Percentiles rank a stretch among this genome's conserved stretches.
phyloP scores from a whole-genome alignment of 1,140 invertebrate species.

The Ceratoteleas bidentatus region DNA sequence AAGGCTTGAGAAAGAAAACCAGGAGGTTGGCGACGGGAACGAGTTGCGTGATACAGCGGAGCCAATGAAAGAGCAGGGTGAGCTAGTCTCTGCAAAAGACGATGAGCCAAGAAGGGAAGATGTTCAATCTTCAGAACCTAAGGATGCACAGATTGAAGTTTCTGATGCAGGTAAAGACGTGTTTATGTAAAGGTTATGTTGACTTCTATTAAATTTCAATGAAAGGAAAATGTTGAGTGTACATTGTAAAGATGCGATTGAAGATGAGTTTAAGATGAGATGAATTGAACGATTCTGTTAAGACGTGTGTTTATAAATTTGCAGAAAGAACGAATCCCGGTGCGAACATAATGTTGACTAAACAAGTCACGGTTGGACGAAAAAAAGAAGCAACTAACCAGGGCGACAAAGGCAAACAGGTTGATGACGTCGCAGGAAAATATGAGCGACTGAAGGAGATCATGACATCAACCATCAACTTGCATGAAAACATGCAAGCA shows the following conservation, averaged over 20 bases:
- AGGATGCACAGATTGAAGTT: neutral
- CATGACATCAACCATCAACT: neutral
- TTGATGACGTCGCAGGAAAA: neutral
- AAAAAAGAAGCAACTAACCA: neutral
- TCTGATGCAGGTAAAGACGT: neutral
- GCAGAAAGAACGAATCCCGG: constrained; percentile 1
- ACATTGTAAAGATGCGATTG: too few relatives aligned
- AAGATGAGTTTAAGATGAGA: neutral
- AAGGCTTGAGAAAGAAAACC: neutral
- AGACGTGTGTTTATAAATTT: neutral
- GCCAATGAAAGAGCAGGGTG: neutral
- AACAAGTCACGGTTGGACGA: neutral
- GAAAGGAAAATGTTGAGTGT: too few relatives aligned
- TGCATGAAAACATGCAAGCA: neutral
- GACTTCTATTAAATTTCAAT: neutral
- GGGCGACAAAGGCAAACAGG: neutral
- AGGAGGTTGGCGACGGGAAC: neutral
- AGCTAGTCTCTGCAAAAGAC: neutral
- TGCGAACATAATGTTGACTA: neutral
- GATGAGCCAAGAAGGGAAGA: neutral
- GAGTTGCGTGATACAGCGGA: neutral
- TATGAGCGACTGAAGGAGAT: neutral
- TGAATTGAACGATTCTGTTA: neutral
- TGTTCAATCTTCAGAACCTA: neutral
- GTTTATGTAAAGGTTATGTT: constrained; percentile 1